phyloP scores from a whole-genome alignment of 2,888 invertebrate species.

The Phrixothrix hirtus region DNA sequence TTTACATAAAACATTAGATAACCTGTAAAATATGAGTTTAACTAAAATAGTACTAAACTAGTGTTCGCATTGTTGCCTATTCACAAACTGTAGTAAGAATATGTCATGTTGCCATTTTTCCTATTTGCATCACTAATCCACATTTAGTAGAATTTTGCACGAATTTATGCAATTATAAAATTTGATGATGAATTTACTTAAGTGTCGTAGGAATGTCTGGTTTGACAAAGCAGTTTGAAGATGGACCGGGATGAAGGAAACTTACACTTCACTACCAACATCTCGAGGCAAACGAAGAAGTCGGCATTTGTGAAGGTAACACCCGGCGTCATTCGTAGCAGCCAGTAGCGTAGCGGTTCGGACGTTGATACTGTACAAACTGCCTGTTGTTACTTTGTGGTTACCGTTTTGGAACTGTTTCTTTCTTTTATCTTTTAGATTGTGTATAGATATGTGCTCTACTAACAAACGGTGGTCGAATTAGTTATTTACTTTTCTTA shows the following conservation, averaged over 20 bases:
- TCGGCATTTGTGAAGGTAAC: slow-evolving; percentile 45
- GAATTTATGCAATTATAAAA: slow-evolving; percentile 39
- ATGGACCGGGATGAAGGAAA: slow-evolving; percentile 26
- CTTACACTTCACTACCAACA: slow-evolving; percentile 13
- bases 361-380: slow-evolving; percentile 32
- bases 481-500: slow-evolving; percentile 18
- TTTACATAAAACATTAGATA: neutral
- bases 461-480: slow-evolving; percentile 25
- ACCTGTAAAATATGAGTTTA: neutral
- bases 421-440: slow-evolving; percentile 31
- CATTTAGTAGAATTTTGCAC: slow-evolving; percentile 51
- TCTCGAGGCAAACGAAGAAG: slow-evolving; percentile 11
- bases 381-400: slow-evolving; percentile 30
- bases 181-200: slow-evolving; percentile 52
- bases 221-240: slow-evolving; percentile 33
- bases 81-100: slow-evolving; percentile 30
- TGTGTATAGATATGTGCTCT: slow-evolving; percentile 28
- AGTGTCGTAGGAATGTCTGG: slow-evolving; percentile 46
- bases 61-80: slow-evolving; percentile 39
- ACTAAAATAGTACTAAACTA: slow-evolving; percentile 37
- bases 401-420: slow-evolving; percentile 27
- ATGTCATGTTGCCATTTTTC: slow-evolving; percentile 41
- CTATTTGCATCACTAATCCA: slow-evolving; percentile 52
- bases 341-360: slow-evolving; percentile 46
- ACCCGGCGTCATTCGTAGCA: slow-evolving; percentile 42